Percentiles rank a stretch among this genome's conserved stretches.
phyloP scores from a whole-genome alignment of 2,113 vertebrate genomes.

The Dasyprocta punctata region DNA sequence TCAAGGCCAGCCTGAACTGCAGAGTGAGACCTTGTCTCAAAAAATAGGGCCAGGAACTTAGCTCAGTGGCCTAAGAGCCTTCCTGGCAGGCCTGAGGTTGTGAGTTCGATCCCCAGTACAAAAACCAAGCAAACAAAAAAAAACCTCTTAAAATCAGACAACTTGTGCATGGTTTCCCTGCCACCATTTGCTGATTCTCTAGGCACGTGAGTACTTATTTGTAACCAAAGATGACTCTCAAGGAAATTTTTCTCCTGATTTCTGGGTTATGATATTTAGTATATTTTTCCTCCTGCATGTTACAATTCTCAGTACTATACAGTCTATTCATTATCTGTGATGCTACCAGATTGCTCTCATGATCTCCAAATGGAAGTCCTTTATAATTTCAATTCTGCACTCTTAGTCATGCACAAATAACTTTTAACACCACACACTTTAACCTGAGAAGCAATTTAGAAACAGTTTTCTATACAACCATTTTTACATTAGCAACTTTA shows the following conservation, averaged over 20 bases:
- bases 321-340: neutral
- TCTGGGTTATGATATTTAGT: neutral
- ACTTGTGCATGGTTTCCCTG: conserved; percentile 34
- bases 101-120: too few species aligned
- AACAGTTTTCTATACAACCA: neutral
- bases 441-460: neutral
- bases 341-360: neutral
- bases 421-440: conserved; percentile 14
- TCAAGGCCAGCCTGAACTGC: too few species aligned
- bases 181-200: conserved; percentile 6
- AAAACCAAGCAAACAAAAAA: too few species aligned
- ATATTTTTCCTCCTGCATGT: neutral
- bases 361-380: neutral
- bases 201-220: neutral
- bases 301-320: neutral
- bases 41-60: too few species aligned
- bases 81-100: too few species aligned
- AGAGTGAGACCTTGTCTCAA: too few species aligned
- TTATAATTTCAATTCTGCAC: conserved; percentile 39
- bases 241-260: conserved; percentile 17
- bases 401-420: conserved; percentile 15
- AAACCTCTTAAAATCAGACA: too few species aligned
- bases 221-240: conserved; percentile 40
- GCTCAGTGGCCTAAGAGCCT: too few species aligned
- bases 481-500: conserved; percentile 46